Percentiles rank a stretch among this genome's conserved stretches.
These are phyloP conservation scores for Halcyon senegalensis DNA, from an alignment of 2,113 vertebrate genomes.

Conservation along the genomic window DNA sequence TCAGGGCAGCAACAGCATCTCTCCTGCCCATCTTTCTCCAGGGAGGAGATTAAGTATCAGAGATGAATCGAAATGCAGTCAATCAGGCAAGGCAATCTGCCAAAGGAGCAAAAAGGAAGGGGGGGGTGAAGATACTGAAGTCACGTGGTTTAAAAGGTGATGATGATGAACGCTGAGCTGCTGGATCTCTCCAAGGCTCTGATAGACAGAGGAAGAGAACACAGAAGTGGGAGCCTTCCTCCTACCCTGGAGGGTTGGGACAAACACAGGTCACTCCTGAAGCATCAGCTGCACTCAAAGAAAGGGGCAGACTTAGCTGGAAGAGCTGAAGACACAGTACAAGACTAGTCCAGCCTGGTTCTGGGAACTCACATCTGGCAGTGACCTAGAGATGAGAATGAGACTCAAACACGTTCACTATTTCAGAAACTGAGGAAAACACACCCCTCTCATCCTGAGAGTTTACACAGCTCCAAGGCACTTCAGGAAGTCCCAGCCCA, in stretches of 20 bases:
- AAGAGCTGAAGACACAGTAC: background rate
- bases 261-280: background rate
- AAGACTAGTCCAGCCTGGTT: background rate
- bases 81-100: constrained; percentile 40
- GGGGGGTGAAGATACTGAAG: background rate
- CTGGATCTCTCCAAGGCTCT: background rate
- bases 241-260: background rate
- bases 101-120: constrained; percentile 8
- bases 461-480: background rate
- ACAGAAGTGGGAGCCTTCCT: background rate
- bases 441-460: background rate
- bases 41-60: constrained; percentile 41
- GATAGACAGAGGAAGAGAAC: background rate
- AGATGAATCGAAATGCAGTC: constrained; percentile 29
- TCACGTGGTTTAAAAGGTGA: background rate
- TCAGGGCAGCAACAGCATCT: constrained; percentile 34
- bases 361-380: background rate
- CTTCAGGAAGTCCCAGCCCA: background rate
- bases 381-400: background rate
- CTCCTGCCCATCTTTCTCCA: constrained; percentile 44
- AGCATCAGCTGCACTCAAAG: background rate
- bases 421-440: background rate
- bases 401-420: rapidly evolving
- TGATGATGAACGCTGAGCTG: background rate
- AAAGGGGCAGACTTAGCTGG: background rate